These are phyloP conservation scores for Atrina japonica DNA, from an alignment of 2,888 invertebrate species.

Conservation along the genomic window DNA sequence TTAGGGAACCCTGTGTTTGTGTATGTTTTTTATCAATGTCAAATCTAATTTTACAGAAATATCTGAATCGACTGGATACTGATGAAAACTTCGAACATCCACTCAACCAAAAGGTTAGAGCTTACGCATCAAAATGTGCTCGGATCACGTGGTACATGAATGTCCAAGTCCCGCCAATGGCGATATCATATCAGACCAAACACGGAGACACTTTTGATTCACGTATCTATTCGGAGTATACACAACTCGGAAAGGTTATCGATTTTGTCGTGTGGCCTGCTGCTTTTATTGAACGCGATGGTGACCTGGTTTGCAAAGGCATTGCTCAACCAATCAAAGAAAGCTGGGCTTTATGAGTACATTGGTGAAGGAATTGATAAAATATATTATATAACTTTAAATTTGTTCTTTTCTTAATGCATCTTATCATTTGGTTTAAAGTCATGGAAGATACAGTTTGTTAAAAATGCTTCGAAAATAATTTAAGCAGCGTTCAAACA, in stretches of 20 bases:
- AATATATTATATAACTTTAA: no score
- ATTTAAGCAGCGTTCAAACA: no score
- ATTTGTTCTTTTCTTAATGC: no score
- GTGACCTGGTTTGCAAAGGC: constrained; percentile 19
- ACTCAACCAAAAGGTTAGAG: constrained; percentile 11
- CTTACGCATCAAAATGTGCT: constrained; percentile 10
- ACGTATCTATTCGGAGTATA: constrained; percentile 10
- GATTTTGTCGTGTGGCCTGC: constrained; percentile 27
- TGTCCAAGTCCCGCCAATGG: constrained; percentile 22
- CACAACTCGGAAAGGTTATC: constrained; percentile 1
- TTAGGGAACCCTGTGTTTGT: no score
- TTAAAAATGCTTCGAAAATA: no score
- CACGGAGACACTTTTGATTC: constrained; percentile 6
- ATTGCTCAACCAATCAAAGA: constrained; percentile 16
- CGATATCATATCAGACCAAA: constrained; percentile 6
- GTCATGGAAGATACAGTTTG: no score
- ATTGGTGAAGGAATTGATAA: no score
- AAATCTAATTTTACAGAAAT: constrained; percentile 24
- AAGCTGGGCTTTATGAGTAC: not conserved
- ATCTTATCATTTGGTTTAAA: no score
- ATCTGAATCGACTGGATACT: constrained; percentile 3
- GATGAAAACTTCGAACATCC: constrained; percentile 26
- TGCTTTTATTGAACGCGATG: constrained; percentile 14
- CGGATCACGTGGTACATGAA: constrained; percentile 22
- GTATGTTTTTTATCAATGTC: no score